These are phyloP conservation scores for Odocoileus virginianus DNA, from an alignment of 2,113 vertebrate species.

Conservation along the genomic window DNA sequence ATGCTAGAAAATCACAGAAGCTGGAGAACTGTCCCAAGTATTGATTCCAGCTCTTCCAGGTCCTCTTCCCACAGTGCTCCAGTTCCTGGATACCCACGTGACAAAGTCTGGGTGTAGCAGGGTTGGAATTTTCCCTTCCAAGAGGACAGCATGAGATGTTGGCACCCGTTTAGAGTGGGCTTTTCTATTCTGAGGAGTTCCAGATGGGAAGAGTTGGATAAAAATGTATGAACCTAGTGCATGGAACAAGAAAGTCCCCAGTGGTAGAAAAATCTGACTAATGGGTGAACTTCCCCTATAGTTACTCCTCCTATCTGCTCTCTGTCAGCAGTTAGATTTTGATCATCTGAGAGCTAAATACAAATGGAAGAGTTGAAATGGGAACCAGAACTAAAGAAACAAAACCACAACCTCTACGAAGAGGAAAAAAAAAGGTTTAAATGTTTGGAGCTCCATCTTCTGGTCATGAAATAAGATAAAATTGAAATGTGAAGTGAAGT, in stretches of 20 bases:
- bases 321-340: neutral
- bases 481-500: neutral
- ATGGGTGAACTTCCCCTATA: neutral
- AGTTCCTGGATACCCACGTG: neutral
- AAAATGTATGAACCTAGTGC: neutral
- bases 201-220: neutral
- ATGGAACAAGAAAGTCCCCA: neutral
- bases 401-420: neutral
- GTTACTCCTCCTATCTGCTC: neutral
- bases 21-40: neutral
- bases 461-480: neutral
- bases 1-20: neutral
- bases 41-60: neutral
- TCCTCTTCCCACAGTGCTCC: neutral
- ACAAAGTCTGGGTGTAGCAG: neutral
- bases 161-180: neutral
- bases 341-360: neutral
- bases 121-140: neutral
- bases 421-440: neutral
- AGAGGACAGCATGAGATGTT: neutral
- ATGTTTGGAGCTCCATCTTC: conserved; percentile 57
- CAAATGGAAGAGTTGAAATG: neutral
- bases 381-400: neutral
- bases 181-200: neutral
- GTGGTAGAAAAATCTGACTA: neutral